Evolutionary conservation across 2,888 invertebrate genomes (phyloP).

Genomic region (Schrankia costaestrigalis): DNA sequence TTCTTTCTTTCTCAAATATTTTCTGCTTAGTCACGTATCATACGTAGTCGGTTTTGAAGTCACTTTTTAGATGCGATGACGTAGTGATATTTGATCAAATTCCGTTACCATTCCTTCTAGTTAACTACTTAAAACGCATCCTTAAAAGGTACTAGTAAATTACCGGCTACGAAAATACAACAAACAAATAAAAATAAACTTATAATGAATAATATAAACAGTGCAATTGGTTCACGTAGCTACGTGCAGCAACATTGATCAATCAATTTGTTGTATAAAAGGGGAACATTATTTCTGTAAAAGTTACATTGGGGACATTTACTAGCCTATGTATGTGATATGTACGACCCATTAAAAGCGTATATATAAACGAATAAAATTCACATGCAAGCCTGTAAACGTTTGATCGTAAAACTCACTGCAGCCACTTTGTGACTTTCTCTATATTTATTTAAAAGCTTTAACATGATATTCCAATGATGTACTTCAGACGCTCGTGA

Average conservation of each 20-base stretch:
- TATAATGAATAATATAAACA: slow-evolving; percentile 15
- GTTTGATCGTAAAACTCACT: slow-evolving; percentile 62
- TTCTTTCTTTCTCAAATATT: too few species aligned
- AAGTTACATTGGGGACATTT: slow-evolving; percentile 30
- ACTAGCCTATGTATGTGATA: slow-evolving; percentile 55
- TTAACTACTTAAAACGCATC: too few species aligned
- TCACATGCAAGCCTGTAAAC: slow-evolving; percentile 61
- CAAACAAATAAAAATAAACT: slow-evolving; percentile 8
- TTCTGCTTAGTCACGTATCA: too few species aligned
- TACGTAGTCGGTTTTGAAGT: too few species aligned
- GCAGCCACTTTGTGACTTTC: slow-evolving; percentile 63
- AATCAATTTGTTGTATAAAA: slow-evolving; percentile 33
- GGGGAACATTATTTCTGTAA: slow-evolving; percentile 29
- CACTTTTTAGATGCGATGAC: too few species aligned
- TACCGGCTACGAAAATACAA: too few species aligned
- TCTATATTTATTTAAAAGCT: slow-evolving; percentile 51
- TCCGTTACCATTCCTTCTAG: too few species aligned
- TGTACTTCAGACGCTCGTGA: too few species aligned
- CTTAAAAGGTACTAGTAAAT: too few species aligned
- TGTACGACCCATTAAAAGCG: slow-evolving; percentile 65
- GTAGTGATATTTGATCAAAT: too few species aligned
- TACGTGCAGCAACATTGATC: slow-evolving; percentile 22
- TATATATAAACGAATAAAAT: slow-evolving; percentile 71
- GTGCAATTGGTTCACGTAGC: slow-evolving; percentile 4
- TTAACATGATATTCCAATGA: too few species aligned